phyloP scores from a whole-genome alignment of 2,113 vertebrate genomes.

The Seriola aureovittata region DNA sequence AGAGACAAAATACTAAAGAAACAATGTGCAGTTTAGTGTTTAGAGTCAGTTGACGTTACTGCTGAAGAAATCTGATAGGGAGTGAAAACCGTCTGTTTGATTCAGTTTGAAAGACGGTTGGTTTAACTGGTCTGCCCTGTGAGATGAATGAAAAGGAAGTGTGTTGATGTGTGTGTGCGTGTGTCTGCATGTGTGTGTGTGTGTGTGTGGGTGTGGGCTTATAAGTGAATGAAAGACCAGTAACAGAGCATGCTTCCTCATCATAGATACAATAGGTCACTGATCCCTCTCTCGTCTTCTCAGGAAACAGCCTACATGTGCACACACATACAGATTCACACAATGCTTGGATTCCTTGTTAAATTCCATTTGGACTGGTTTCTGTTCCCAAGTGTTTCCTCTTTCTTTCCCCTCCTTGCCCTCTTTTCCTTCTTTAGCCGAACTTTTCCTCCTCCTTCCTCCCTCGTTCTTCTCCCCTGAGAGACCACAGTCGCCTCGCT shows the following conservation, averaged over 20 bases:
- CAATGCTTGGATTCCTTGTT: neutral
- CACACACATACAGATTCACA: slow-evolving; percentile 2
- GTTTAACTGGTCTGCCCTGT: slow-evolving; percentile 46
- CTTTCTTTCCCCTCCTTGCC: neutral
- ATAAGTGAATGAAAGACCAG: neutral
- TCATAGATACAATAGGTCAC: slow-evolving; percentile 45
- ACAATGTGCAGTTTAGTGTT: neutral
- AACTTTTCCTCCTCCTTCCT: neutral
- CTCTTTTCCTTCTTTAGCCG: neutral
- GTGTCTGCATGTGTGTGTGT: neutral
- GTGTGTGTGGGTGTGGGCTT: slow-evolving; percentile 6
- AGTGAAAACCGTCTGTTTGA: neutral
- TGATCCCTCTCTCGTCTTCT: slow-evolving; percentile 31
- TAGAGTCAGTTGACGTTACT: neutral
- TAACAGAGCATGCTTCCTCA: slow-evolving; percentile 31
- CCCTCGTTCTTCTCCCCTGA: neutral
- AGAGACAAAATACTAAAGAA: neutral
- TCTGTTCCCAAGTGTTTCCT: neutral
- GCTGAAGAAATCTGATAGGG: slow-evolving; percentile 12
- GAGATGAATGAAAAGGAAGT: slow-evolving; percentile 12
- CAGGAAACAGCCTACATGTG: neutral
- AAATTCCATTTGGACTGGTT: slow-evolving; percentile 8
- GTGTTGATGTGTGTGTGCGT: neutral
- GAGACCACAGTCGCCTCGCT: slow-evolving; percentile 44
- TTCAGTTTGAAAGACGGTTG: slow-evolving; percentile 21